Evolutionary conservation across 2,113 vertebrate genomes (phyloP).

Genomic region (human): GRCh38 chr5:5559001-5559500

Average conservation of each 20-base stretch:
- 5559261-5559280: accelerated
- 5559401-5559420: accelerated
- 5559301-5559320: not conserved
- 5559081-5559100: not conserved
- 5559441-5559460: not conserved
- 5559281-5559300: not conserved
- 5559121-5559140: no score
- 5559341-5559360: not conserved
- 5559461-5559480: not conserved
- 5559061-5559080: not conserved
- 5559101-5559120: not conserved
- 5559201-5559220: not conserved
- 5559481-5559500: not conserved
- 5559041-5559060: not conserved
- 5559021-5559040: not conserved
- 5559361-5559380: not conserved
- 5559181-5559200: not conserved
- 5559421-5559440: not conserved
- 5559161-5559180: not conserved
- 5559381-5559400: not conserved
- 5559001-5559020: slow-evolving; percentile 9
- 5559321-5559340: not conserved
- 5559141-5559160: not conserved
- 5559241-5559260: not conserved
- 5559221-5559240: not conserved